These are phyloP conservation scores for Paguma larvata DNA, from an alignment of 2,797 vertebrate genomes.

Conservation along the genomic window DNA sequence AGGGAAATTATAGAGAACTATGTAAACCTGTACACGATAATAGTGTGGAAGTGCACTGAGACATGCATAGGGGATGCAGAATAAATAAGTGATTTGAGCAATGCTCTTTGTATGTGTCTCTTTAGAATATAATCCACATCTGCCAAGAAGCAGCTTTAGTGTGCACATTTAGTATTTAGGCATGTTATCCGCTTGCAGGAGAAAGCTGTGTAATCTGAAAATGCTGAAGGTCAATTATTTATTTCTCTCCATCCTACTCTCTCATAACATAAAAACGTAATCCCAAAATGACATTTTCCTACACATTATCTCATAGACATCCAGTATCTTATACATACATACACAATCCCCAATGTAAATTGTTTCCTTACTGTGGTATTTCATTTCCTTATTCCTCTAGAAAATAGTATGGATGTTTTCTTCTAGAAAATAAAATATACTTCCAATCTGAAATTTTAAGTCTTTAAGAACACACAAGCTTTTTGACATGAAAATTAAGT, in stretches of 20 bases:
- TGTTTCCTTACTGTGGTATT: conserved; percentile 36
- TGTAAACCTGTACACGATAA: background rate
- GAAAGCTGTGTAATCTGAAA: conserved; percentile 52
- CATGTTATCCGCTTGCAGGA: background rate
- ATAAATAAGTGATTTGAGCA: background rate
- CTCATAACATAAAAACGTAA: conserved; percentile 47
- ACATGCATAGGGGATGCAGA: background rate
- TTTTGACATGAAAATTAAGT: conserved; percentile 52
- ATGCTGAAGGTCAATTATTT: conserved; percentile 51
- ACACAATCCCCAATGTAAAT: conserved; percentile 49
- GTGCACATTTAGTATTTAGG: background rate
- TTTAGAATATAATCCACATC: conserved; percentile 2
- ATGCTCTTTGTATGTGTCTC: conserved; percentile 24
- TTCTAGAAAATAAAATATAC: background rate
- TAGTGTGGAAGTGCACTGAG: background rate
- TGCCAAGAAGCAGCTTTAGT: background rate
- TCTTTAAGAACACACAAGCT: conserved; percentile 11
- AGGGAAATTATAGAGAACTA: background rate
- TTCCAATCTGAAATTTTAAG: conserved; percentile 66
- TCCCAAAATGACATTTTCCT: conserved; percentile 70
- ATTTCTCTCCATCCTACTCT: conserved; percentile 33
- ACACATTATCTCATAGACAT: conserved; percentile 55
- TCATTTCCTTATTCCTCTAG: conserved; percentile 52
- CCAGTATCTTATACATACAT: background rate
- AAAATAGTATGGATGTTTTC: conserved; percentile 44